Evolutionary conservation across 2,888 invertebrate species (phyloP).

Genomic region (Cheilosia variabilis): DNA sequence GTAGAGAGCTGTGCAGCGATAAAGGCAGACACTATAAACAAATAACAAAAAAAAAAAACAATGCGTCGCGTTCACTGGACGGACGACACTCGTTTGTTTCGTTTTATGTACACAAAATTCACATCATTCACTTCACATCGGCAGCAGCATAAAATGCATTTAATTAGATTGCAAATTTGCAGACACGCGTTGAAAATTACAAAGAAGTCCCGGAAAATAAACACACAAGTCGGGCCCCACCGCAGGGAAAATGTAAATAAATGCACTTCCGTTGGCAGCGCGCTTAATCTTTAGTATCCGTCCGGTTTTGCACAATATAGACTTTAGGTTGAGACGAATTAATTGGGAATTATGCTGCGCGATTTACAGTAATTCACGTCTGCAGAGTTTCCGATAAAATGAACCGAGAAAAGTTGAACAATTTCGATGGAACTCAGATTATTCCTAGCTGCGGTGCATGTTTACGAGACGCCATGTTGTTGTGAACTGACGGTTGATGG

Average conservation of each 20-base stretch:
- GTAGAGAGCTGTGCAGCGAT: background rate
- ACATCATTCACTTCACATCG: conserved; percentile 23
- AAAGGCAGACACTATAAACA: conserved; percentile 6
- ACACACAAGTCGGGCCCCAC: conserved; percentile 26
- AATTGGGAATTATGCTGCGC: background rate
- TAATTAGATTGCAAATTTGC: conserved; percentile 45
- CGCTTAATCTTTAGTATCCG: conserved; percentile 47
- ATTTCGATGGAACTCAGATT: conserved; percentile 26
- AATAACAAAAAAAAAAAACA: conserved; percentile 10
- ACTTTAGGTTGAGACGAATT: conserved; percentile 4
- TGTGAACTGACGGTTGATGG: conserved; percentile 64
- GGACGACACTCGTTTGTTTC: conserved; percentile 16
- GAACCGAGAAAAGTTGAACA: conserved; percentile 17
- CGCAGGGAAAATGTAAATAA: conserved; percentile 63
- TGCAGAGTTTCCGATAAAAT: conserved; percentile 32
- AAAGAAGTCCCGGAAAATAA: conserved; percentile 51
- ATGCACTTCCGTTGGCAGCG: conserved; percentile 47
- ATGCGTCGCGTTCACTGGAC: conserved; percentile 2
- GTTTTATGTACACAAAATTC: conserved; percentile 25
- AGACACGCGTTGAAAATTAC: conserved; percentile 20
- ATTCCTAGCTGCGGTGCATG: conserved; percentile 27
- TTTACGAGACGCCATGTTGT: conserved; percentile 64
- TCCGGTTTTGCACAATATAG: conserved; percentile 20
- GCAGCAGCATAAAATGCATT: background rate
- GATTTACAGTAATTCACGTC: conserved; percentile 20